Conservation (phyloP, 2,113 vertebrate species). For the Synchiropus splendidus region DNA sequence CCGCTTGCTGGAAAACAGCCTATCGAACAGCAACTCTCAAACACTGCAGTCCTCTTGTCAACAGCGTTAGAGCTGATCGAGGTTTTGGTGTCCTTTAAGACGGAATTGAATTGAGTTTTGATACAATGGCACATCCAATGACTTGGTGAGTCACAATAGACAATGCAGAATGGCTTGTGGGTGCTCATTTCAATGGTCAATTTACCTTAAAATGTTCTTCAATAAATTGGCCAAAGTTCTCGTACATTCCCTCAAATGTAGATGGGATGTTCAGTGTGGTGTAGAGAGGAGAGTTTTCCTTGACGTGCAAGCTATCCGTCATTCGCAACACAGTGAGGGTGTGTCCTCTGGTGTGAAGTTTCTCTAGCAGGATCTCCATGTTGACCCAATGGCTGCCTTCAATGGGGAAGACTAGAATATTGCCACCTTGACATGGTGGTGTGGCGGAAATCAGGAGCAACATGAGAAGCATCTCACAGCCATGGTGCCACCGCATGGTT, state of each 20-base stretch:
- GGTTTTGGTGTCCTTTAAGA: no score
- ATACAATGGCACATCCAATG: no score
- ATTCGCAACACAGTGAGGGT: conserved; percentile 59
- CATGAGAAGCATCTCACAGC: no score
- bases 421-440: conserved; percentile 40
- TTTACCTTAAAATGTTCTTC: conserved; percentile 25
- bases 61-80: no score
- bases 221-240: conserved; percentile 43
- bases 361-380: conserved; percentile 60
- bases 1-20: no score
- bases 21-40: no score
- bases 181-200: no score
- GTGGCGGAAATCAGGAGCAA: not conserved
- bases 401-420: conserved; percentile 55
- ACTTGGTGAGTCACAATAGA: no score
- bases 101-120: no score
- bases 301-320: conserved; percentile 53
- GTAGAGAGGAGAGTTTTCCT: conserved; percentile 50
- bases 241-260: not conserved
- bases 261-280: conserved; percentile 39
- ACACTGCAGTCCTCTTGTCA: no score
- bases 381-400: conserved; percentile 68
- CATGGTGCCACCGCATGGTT: conserved; percentile 4
- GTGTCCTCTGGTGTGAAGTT: conserved; percentile 60
- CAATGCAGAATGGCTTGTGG: no score